Percentiles rank a stretch among this genome's conserved stretches.
These are phyloP conservation scores for Oreocharis arfaki DNA, from an alignment of 2,113 vertebrate species.

Conservation along the genomic window DNA sequence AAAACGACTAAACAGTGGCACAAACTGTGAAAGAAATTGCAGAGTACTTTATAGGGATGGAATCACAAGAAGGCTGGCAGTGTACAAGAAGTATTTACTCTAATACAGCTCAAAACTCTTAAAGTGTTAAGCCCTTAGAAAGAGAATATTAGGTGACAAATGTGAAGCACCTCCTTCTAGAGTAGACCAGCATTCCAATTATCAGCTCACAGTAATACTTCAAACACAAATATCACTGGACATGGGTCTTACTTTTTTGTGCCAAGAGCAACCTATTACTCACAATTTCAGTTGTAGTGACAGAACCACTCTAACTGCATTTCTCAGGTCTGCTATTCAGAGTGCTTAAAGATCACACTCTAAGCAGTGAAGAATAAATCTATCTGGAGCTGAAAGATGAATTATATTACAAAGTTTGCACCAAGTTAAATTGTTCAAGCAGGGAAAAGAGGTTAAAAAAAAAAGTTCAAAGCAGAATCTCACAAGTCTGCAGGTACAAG, in stretches of 20 bases:
- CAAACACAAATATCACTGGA: constrained; percentile 10
- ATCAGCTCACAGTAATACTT: not conserved
- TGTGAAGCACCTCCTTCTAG: not conserved
- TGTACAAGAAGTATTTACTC: not conserved
- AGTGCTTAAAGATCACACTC: not conserved
- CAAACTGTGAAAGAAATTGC: not conserved
- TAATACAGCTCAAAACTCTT: not conserved
- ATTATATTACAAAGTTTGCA: not conserved
- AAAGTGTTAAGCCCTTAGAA: not conserved
- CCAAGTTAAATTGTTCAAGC: not conserved
- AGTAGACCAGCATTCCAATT: not conserved
- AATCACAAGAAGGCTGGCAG: not conserved
- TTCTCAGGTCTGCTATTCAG: constrained; percentile 19
- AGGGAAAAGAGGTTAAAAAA: not conserved
- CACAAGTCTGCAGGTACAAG: not conserved
- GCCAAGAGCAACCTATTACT: not conserved
- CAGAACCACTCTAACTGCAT: not conserved
- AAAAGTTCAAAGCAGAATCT: not conserved
- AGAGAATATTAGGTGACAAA: not conserved
- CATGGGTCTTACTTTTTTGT: not conserved
- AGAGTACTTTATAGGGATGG: not conserved
- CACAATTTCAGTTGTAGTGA: constrained; percentile 1
- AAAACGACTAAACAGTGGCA: not conserved
- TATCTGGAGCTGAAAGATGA: not conserved
- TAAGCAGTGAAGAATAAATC: not conserved